Conservation (phyloP, 1,140 invertebrate genomes). For the Drosophila teissieri region DNA sequence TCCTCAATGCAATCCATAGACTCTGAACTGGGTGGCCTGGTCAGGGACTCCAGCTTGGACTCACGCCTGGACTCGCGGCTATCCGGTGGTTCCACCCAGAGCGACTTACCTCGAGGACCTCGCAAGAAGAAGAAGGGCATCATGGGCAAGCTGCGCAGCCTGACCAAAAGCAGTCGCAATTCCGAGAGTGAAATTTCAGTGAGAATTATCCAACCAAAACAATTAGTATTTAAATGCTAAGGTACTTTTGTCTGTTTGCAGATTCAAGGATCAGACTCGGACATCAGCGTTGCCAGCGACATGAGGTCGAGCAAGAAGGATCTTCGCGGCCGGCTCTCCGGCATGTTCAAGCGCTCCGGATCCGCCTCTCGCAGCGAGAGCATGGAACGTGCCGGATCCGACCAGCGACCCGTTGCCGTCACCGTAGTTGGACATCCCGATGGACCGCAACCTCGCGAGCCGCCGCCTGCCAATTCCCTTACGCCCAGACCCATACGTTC, state of each 20-base stretch:
- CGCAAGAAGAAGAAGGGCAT: conserved; percentile 93
- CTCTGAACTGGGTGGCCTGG: conserved; percentile 85
- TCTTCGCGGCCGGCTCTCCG: conserved; percentile 91
- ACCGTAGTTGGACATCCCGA: conserved; percentile 77
- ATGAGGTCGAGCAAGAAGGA: conserved; percentile 89
- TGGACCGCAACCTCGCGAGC: conserved; percentile 73
- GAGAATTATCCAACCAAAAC: neutral
- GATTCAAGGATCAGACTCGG: conserved; percentile 91
- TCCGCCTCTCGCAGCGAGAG: conserved; percentile 80
- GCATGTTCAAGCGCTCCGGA: conserved; percentile 90
- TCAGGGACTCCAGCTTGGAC: conserved; percentile 85
- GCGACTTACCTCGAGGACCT: conserved; percentile 89
- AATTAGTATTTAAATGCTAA: too few relatives aligned
- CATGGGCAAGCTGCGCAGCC: conserved; percentile 92
- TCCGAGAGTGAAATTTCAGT: conserved; percentile 84
- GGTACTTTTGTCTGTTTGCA: conserved; percentile 17
- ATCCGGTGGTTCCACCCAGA: conserved; percentile 93
- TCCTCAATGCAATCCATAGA: conserved; percentile 92
- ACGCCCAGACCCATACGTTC: conserved; percentile 81
- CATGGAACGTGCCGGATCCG: conserved; percentile 64
- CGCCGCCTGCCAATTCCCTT: conserved; percentile 77
- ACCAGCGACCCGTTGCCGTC: conserved; percentile 78
- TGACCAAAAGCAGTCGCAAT: conserved; percentile 91
- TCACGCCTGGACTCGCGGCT: conserved; percentile 87
- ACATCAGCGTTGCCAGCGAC: conserved; percentile 88